Evolutionary conservation across 2,113 vertebrate genomes (phyloP).

Genomic region (Tursiops truncatus): DNA sequence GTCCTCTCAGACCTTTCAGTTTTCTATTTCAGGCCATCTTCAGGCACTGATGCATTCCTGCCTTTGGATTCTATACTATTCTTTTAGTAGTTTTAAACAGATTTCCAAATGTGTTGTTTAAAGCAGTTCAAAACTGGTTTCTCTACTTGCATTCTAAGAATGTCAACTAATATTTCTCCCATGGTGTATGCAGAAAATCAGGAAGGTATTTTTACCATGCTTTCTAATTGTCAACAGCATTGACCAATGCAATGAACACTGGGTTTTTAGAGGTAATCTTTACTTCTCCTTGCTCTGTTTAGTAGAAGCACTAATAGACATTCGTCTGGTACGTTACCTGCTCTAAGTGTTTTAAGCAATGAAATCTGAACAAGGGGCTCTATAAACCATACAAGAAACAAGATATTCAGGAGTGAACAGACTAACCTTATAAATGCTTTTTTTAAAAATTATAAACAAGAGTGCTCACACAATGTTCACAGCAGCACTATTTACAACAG

Average conservation of each 20-base stretch:
- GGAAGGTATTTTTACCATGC: neutral
- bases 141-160: neutral
- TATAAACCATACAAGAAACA: neutral
- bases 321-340: neutral
- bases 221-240: neutral
- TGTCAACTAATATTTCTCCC: neutral
- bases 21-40: neutral
- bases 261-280: neutral
- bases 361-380: neutral
- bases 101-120: neutral
- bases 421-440: neutral
- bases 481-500: neutral
- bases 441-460: neutral
- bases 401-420: neutral
- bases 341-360: neutral
- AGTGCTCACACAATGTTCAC: neutral
- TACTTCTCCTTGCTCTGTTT: neutral
- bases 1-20: neutral
- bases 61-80: neutral
- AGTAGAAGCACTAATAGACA: neutral
- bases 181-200: neutral
- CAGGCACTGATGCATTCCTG: neutral
- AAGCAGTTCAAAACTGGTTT: neutral
- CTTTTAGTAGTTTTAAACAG: neutral
- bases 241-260: neutral